Conservation (phyloP, 1,140 invertebrate genomes). For the Trissolcus basalis region DNA sequence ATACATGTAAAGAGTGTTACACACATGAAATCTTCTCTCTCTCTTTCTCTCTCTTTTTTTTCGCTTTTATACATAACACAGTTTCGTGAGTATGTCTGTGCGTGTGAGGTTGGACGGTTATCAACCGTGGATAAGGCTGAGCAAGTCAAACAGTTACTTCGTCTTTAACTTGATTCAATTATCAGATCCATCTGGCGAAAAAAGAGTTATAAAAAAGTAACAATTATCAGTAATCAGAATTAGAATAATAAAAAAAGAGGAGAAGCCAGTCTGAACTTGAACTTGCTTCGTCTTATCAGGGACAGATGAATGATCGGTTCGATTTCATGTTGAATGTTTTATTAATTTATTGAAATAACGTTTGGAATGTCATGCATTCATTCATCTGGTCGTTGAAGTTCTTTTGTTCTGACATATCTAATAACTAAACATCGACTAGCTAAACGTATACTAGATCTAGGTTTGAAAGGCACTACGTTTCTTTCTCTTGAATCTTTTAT, state of each 20-base stretch:
- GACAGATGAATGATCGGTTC: no score
- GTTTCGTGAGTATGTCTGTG: slow-evolving; percentile 24
- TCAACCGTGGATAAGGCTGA: background rate
- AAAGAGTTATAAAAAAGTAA: no score
- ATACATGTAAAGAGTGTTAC: slow-evolving; percentile 54
- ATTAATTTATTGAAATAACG: background rate
- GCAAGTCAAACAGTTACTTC: slow-evolving; percentile 1
- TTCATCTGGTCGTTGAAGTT: slow-evolving; percentile 40
- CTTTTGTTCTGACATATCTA: slow-evolving; percentile 34
- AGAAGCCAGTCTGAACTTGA: background rate
- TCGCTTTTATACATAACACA: slow-evolving; percentile 9
- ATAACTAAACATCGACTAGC: slow-evolving; percentile 49
- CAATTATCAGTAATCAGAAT: no score
- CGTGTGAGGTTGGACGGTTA: slow-evolving; percentile 6
- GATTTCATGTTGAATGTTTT: background rate
- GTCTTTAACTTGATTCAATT: no score
- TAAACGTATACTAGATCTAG: slow-evolving; percentile 53
- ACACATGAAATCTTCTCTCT: slow-evolving; percentile 32
- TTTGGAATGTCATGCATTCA: slow-evolving; percentile 45
- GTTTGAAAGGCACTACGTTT: slow-evolving; percentile 46
- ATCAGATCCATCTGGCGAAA: no score
- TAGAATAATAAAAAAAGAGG: no score
- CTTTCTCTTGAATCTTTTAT: slow-evolving; percentile 11
- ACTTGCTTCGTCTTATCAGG: no score
- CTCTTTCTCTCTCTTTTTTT: background rate